These are phyloP conservation scores for Sorex fumeus DNA, from an alignment of 2,113 vertebrate species.

Conservation along the genomic window DNA sequence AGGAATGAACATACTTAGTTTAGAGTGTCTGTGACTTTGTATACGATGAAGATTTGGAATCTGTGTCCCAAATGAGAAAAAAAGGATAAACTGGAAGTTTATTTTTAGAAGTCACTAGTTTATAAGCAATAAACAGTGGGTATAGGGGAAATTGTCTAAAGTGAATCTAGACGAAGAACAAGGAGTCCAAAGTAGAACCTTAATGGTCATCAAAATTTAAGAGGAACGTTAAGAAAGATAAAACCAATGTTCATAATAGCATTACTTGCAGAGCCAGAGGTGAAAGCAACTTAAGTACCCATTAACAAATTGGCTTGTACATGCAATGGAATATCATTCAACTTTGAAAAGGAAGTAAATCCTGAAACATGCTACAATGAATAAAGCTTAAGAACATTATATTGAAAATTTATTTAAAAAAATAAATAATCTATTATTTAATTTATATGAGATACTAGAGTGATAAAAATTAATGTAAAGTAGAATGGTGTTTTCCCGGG, in stretches of 20 bases:
- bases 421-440: background rate
- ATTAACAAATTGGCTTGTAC: background rate
- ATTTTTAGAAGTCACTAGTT: background rate
- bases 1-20: too few species aligned
- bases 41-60: background rate
- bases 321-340: background rate
- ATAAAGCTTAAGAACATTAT: background rate
- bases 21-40: too few species aligned
- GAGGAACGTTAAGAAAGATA: background rate
- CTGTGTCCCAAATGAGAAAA: background rate
- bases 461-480: background rate
- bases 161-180: background rate
- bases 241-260: background rate
- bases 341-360: background rate
- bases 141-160: background rate
- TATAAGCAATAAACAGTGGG: background rate
- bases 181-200: background rate
- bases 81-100: background rate
- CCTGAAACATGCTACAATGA: too few species aligned
- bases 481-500: background rate
- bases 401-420: too few species aligned
- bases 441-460: background rate
- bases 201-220: conserved; percentile 27
- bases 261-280: background rate
- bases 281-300: background rate